These are phyloP conservation scores for Tiliqua scincoides DNA, from an alignment of 2,113 vertebrate genomes.

Conservation along the genomic window DNA sequence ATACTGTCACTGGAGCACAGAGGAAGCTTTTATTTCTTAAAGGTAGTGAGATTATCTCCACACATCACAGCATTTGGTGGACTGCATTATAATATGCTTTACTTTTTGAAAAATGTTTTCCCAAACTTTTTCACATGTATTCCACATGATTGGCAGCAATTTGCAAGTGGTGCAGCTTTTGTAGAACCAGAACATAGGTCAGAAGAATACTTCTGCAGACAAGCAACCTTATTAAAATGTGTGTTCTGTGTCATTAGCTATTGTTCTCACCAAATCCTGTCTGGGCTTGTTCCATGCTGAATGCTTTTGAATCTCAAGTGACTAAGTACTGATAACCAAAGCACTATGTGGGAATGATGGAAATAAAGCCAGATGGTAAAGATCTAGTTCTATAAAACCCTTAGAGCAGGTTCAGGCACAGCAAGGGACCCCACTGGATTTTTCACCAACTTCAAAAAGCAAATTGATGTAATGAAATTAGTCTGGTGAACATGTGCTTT, in stretches of 20 bases:
- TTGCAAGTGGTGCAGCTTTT: background rate
- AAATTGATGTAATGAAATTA: background rate
- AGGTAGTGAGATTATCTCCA: background rate
- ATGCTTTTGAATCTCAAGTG: slow-evolving; percentile 9
- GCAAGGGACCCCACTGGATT: background rate
- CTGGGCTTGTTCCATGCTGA: slow-evolving; percentile 24
- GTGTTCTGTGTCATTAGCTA: background rate
- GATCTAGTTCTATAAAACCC: background rate
- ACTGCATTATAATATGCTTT: background rate
- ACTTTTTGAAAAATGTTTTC: background rate
- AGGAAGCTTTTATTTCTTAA: background rate
- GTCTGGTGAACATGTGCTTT: too few species aligned
- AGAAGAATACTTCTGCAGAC: background rate
- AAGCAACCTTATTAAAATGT: background rate
- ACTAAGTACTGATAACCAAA: background rate
- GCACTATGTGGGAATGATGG: slow-evolving; percentile 7
- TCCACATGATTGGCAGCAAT: background rate
- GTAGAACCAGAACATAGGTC: background rate
- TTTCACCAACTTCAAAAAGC: background rate
- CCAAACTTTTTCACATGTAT: background rate
- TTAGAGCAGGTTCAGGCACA: background rate
- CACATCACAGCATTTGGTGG: background rate
- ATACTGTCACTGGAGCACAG: background rate
- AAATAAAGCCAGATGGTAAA: background rate
- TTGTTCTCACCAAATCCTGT: background rate